Evolutionary conservation across 2,113 vertebrate genomes (phyloP).

Genomic region (Acanthisitta chloris): DNA sequence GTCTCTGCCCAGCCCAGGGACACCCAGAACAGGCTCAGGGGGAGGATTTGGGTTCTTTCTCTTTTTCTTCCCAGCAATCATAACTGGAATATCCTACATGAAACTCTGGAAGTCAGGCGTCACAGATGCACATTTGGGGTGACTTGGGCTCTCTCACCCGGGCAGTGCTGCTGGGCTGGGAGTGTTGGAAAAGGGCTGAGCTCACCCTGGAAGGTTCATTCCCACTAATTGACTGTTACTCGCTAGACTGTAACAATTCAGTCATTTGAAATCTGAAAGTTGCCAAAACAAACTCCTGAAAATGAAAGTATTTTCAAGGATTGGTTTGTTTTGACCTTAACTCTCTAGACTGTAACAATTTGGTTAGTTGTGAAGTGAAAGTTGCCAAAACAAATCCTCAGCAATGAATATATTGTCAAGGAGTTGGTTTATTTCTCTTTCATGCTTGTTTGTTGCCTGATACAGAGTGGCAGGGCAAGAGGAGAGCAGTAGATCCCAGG

Average conservation of each 20-base stretch:
- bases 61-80: neutral
- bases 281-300: neutral
- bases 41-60: no score
- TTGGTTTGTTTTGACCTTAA: neutral
- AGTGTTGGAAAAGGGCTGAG: neutral
- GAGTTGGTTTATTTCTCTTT: neutral
- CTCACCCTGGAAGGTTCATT: accelerated
- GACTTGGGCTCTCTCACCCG: accelerated
- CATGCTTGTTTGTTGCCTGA: accelerated
- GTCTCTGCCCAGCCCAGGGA: neutral
- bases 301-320: neutral
- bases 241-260: accelerated
- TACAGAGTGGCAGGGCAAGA: no score
- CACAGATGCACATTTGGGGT: accelerated
- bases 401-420: neutral
- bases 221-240: accelerated
- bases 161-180: accelerated
- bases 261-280: no score
- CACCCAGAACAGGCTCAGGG: no score
- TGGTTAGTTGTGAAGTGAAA: neutral
- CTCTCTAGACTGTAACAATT: accelerated
- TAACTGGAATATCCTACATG: no score
- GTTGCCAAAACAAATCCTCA: neutral
- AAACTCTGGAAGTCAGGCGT: neutral
- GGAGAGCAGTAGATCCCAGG: neutral